Percentiles rank a stretch among this genome's conserved stretches.
phyloP scores from a whole-genome alignment of 2,888 invertebrate species.

The Pterostichus niger region DNA sequence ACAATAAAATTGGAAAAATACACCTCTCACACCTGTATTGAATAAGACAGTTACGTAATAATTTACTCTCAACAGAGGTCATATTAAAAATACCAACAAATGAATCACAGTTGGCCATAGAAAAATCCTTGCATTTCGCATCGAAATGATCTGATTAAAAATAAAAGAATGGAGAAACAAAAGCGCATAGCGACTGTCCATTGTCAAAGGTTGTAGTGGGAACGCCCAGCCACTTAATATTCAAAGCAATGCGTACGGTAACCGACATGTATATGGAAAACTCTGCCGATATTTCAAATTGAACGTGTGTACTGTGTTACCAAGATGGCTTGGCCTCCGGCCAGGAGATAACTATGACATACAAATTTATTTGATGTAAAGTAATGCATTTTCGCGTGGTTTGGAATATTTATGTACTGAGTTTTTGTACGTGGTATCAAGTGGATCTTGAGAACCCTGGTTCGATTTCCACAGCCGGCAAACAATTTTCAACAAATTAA shows the following conservation, averaged over 20 bases:
- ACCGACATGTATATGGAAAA: constrained; percentile 13
- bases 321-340: no score
- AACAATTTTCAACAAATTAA: no score
- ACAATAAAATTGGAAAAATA: no score
- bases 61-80: neutral
- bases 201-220: constrained; percentile 22
- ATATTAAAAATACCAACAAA: neutral
- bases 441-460: no score
- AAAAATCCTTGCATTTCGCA: constrained; percentile 38
- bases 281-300: neutral
- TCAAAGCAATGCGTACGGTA: constrained; percentile 29
- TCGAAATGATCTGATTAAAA: constrained; percentile 43
- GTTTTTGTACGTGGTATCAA: neutral
- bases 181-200: constrained; percentile 37
- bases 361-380: no score
- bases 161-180: constrained; percentile 43
- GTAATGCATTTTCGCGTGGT: no score
- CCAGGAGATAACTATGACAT: no score
- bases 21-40: neutral
- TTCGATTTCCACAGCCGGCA: no score
- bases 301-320: neutral
- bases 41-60: neutral
- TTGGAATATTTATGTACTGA: no score
- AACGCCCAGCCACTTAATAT: constrained; percentile 48
- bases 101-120: constrained; percentile 15